Percentiles rank a stretch among this genome's conserved stretches.
phyloP scores from a whole-genome alignment of 2,888 invertebrate species.

The Cheilosia variabilis region DNA sequence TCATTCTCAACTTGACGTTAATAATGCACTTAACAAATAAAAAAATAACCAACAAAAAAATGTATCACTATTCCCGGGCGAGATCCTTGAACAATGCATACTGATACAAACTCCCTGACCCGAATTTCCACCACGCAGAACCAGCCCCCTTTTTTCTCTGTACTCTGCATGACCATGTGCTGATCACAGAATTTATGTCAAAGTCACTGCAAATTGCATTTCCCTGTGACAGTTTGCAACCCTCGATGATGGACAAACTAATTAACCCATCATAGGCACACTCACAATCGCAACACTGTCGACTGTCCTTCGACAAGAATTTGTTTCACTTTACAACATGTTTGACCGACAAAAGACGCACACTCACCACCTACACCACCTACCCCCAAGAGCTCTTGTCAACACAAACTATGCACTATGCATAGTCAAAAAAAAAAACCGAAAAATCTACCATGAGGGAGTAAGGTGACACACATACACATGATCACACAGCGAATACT shows the following conservation, averaged over 20 bases:
- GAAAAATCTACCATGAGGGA: conserved; percentile 53
- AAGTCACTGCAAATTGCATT: conserved; percentile 73
- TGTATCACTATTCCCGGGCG: conserved; percentile 11
- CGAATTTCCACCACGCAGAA: conserved; percentile 4
- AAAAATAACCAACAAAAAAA: neutral
- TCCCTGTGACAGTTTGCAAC: conserved; percentile 65
- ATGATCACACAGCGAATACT: conserved; percentile 11
- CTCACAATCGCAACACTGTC: conserved; percentile 45
- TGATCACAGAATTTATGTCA: conserved; percentile 48
- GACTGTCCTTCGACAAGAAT: conserved; percentile 58
- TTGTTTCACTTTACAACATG: conserved; percentile 19
- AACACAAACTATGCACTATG: conserved; percentile 23
- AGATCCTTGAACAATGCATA: conserved; percentile 25
- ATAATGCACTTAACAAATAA: neutral
- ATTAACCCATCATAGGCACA: conserved; percentile 41
- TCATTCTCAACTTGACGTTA: conserved; percentile 8
- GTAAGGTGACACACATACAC: conserved; percentile 63
- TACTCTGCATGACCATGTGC: conserved; percentile 12
- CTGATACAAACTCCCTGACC: conserved; percentile 35
- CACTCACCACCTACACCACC: conserved; percentile 50
- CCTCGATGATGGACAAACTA: conserved; percentile 65
- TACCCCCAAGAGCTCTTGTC: conserved; percentile 49
- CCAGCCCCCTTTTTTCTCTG: conserved; percentile 10
- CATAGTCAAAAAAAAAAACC: conserved; percentile 5
- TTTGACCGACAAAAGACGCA: conserved; percentile 57